Evolutionary conservation across 2,113 vertebrate genomes (phyloP), one percentile per base, ranked within the genome.

Genomic region (Crypturellus undulatus): DNA sequence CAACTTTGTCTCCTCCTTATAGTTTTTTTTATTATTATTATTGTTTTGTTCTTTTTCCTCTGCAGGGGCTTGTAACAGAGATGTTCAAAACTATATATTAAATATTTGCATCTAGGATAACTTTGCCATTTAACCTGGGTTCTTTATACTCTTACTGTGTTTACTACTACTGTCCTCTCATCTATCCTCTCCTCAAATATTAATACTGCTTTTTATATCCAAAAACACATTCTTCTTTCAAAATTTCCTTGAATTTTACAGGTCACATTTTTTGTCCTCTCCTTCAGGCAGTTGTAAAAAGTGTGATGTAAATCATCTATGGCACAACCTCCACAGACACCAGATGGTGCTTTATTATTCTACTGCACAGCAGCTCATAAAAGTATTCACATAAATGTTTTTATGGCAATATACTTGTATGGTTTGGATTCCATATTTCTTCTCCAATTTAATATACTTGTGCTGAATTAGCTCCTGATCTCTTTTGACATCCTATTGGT

Each of bases 231-330:
- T 38, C n/a, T 73, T 45, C 60, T 67, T 42, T 10, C 40, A 80
- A 92, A 95, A 78, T 64, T 45, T 60, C 77, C 60, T 92, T 95
- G 90, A 28, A 47, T 90, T 93, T 95, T 82, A 86, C 76, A 71
- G 56, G 16, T 9, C 8, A 0, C 75, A 51, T 95, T 92, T 96
- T 95, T 64, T 71, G 56, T 71, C 26, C 56, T 84, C 47, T 90
- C 1, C 47, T 59, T 78, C 49, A 86, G 65, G 56, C 25, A 64
- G 42, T 34, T 78, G 45, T 71, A 79, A 42, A 86, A 93, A 75
- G 28, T 18, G 5, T 51, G 72, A 89, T 71, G 58, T 92, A 93
- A 91, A 68, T 86, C 8, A 42, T 32, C 38, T 21, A 12, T 58
- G 34, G 28, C 69, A 62, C 62, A 95, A 81, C 40, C 19, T 87